Percentiles rank a stretch among this genome's conserved stretches.
Evolutionary conservation across 1,140 invertebrate genomes (phyloP).

Genomic region (Aleiodes sp.): DNA sequence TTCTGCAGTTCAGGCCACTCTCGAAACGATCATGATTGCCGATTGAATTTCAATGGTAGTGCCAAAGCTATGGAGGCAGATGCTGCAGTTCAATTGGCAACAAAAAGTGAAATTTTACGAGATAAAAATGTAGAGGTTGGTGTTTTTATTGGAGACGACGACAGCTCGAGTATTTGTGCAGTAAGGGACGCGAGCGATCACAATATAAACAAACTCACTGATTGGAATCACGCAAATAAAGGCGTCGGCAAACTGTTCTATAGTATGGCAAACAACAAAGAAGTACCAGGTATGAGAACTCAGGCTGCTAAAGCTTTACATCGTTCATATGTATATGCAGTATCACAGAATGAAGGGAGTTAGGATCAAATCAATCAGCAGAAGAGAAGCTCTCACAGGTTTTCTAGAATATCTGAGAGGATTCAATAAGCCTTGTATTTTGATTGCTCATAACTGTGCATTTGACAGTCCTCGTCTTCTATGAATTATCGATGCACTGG

Average conservation of each 20-base stretch:
- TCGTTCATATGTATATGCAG: no score
- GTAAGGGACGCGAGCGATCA: neutral
- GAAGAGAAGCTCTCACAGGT: neutral
- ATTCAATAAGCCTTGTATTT: constrained; percentile 13
- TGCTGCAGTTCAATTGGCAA: neutral
- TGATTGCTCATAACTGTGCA: constrained; percentile 28
- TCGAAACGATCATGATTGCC: neutral
- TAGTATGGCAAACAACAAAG: no score
- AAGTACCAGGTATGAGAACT: no score
- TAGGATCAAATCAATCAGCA: no score
- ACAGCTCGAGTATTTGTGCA: neutral
- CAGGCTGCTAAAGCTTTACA: no score
- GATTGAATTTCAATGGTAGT: neutral
- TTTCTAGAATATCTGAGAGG: constrained; percentile 10
- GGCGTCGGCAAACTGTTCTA: no score
- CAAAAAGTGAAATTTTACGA: neutral
- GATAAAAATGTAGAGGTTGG: neutral
- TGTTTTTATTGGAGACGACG: constrained; percentile 13
- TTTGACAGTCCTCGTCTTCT: constrained; percentile 24
- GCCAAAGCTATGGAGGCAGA: constrained; percentile 9
- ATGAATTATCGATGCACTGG: neutral
- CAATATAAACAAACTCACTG: neutral
- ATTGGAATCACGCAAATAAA: neutral
- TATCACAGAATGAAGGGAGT: no score
- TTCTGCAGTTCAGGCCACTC: neutral